Evolutionary conservation across 2,888 invertebrate genomes (phyloP).

Genomic region (Diarsia rubi): DNA sequence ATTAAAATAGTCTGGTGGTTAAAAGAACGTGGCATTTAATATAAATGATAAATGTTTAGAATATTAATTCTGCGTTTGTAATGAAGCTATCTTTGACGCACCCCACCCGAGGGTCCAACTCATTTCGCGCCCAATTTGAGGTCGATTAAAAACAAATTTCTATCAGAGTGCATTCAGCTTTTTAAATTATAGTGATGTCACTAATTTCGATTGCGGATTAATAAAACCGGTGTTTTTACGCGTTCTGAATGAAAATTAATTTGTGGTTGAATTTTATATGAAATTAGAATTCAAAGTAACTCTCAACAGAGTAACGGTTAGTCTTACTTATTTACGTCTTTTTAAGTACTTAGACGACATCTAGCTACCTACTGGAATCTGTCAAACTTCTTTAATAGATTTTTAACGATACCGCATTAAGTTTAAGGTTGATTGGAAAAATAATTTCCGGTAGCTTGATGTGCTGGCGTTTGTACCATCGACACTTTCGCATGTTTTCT

Average conservation of each 20-base stretch:
- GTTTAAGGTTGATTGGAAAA: no score
- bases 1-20: constrained; percentile 14
- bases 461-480: not conserved
- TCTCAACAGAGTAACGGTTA: not conserved
- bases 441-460: no score
- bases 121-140: constrained; percentile 91
- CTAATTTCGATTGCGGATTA: constrained; percentile 26
- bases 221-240: not conserved
- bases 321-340: not conserved
- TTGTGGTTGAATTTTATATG: not conserved
- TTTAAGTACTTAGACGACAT: no score
- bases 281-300: not conserved
- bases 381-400: no score
- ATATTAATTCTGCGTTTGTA: constrained; percentile 84
- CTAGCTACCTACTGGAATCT: no score
- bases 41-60: constrained; percentile 60
- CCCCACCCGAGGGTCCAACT: constrained; percentile 82
- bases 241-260: not conserved
- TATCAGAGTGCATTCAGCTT: constrained; percentile 86
- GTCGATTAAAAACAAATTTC: constrained; percentile 90
- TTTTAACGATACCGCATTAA: no score
- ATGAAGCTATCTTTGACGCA: constrained; percentile 82
- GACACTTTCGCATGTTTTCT: not conserved
- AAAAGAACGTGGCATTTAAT: constrained; percentile 39
- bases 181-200: constrained; percentile 77